These are phyloP conservation scores for Rachycentron canadum DNA, from an alignment of 2,797 vertebrate species.

Conservation along the genomic window DNA sequence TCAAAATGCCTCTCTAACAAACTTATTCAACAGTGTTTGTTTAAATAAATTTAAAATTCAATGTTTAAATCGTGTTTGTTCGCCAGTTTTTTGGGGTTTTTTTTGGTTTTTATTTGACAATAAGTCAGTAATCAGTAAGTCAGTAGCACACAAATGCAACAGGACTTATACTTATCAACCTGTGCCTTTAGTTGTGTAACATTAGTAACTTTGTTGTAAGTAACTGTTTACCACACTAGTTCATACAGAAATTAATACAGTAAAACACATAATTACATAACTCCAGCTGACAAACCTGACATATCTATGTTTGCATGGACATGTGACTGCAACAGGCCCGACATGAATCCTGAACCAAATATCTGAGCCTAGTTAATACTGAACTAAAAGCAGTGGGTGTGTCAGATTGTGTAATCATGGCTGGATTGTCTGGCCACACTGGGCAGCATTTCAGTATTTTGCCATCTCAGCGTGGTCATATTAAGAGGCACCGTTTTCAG, in stretches of 20 bases:
- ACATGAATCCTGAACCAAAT: neutral
- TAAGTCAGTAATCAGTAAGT: neutral
- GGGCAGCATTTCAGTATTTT: conserved; percentile 8
- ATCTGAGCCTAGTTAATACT: neutral
- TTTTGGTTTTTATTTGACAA: neutral
- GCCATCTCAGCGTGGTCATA: neutral
- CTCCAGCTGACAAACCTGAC: neutral
- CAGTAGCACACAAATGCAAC: neutral
- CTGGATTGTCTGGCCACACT: neutral
- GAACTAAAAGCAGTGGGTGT: neutral
- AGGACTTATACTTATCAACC: neutral
- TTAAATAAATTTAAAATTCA: too few species aligned
- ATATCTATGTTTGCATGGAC: neutral
- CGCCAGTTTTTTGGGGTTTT: too few species aligned
- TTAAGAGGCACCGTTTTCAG: conserved; percentile 27
- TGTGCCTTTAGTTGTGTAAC: neutral
- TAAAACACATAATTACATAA: neutral
- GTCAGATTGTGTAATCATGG: neutral
- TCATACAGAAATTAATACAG: neutral
- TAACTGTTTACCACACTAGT: neutral
- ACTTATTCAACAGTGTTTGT: too few species aligned
- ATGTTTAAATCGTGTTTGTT: neutral
- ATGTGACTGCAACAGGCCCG: neutral
- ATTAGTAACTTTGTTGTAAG: neutral
- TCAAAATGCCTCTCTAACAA: too few species aligned